Base-by-base conservation (phyloP, 1,140 invertebrate species). In the Drosophila novamexicana region DNA sequence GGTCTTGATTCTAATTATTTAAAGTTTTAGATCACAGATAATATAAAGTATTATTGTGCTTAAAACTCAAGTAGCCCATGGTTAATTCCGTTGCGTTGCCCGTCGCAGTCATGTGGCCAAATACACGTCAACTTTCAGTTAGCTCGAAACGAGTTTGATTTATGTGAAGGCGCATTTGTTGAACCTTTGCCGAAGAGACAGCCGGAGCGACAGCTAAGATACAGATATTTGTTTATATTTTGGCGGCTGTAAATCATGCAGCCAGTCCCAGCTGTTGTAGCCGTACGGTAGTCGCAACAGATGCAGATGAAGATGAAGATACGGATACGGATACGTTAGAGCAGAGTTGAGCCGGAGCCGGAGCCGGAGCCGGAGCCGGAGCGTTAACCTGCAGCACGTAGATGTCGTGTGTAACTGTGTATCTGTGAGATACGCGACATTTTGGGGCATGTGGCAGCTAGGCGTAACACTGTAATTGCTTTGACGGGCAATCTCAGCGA, bases 221-320 rank as follows among this genome's bases (percentile, higher is more conserved):
- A 73, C 42, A 71, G 49, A 54, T 49, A 47, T 62, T 36, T 47
- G 39, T 64, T 59, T 54, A 14, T 62, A 34, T 75, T 75, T 57
- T 12, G 58, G 50, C 45, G 36, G 50, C 66, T 84, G 75, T 81
- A 86, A 85, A 86, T 86, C 79, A 86, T 49, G 47, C 47, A 54
- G 29, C 34, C 7, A 47, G 34, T 36, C n/a, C 44, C 44, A 44
- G 42, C 47, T 5, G 49, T 29, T 14, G 64, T 34, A 10, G 54
- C 16, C 16, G 53, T 42, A 69, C 56, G 57, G 62, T 42, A 56
- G 36, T 36, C 62, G 67, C 50, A 14, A 42, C 37, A 67, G 44
- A 14, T 59, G 78, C 47, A 75, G 66, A 54, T 56, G 54, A 65
- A 70, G 67, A 70, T 79, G 81, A 74, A 77, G 74, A 64, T 84